A percentile compares a stretch with the other conserved stretches of the same genome.
Conservation (phyloP, 2,888 invertebrate genomes). For the Ctena decussata region DNA sequence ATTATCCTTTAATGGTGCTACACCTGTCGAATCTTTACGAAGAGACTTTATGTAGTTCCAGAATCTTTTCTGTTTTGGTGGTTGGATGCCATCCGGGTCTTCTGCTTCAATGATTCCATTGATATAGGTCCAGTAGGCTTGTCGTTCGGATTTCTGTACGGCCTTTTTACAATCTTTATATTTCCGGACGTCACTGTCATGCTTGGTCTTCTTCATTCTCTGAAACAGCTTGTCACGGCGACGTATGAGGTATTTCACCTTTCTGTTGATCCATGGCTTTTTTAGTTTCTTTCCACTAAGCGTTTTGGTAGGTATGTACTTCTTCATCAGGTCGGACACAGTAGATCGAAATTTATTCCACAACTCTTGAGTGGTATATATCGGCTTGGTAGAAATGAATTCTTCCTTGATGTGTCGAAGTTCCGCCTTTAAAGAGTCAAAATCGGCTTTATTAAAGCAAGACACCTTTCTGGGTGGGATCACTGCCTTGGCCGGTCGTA, state of each 20-base stretch:
- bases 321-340: neutral
- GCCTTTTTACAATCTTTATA: neutral
- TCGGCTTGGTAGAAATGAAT: neutral
- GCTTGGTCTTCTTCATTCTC: neutral
- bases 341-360: neutral
- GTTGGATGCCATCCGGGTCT: neutral
- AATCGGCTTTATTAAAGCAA: slow-evolving; percentile 27
- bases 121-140: slow-evolving; percentile 4
- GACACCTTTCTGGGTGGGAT: neutral
- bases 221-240: slow-evolving; percentile 3
- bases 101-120: slow-evolving; percentile 16
- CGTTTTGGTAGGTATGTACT: neutral
- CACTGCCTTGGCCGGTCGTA: neutral
- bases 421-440: neutral
- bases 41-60: slow-evolving; percentile 21
- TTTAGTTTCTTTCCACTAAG: neutral
- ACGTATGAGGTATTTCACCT: neutral
- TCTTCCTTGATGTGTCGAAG: neutral
- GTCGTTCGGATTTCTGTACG: neutral
- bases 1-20: slow-evolving; percentile 19
- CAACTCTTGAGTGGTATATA: neutral
- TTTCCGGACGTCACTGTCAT: neutral
- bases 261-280: neutral
- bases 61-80: slow-evolving; percentile 20
- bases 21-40: neutral